Base-by-base conservation (phyloP, 2,797 vertebrate genomes). In the Trematomus bernacchii region DNA sequence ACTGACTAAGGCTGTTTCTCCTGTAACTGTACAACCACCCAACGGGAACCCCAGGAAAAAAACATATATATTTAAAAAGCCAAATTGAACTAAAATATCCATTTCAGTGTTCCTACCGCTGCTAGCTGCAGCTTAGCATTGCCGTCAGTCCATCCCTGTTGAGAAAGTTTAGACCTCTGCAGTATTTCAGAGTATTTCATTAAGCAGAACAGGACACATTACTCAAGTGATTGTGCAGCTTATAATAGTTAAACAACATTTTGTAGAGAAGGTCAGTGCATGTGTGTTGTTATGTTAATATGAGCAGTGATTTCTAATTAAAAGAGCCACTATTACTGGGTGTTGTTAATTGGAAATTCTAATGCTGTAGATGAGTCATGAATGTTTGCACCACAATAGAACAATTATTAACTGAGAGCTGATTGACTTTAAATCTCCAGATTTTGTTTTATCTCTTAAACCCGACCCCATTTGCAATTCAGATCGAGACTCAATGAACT, bases 291-390 rank as follows among this genome's bases (percentile, higher is more conserved):
- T 51, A 52, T 73, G 27, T 48, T 55, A 44, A 48, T 10, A 50
- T 23, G 50, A 84, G 44, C 12, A 19, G 11, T 47, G 57, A 57
- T 67, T 66, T 76, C 53, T 73, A 73, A 80, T 83, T 80, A 73
- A 74, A 77, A 61, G 27, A 47, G 48, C 64, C 27, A 53, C 61
- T 73, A 62, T 67, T 74, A 73, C 47, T 66, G 23, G 60, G 16
- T 69, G 60, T 44, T 70, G 53, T 61, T 79, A 72, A 88, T 68
- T 82, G 47, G 68, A 80, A 80, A 72, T 65, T 73, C 18, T 53
- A 27, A 59, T 30, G 51, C 69, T 55, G 33, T 53, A 46, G 71
- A 61, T 68, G 51, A 69, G 23, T 78, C 63, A n/a, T 63, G 51
- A 69, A 69, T 57, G 71, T 51, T 70, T 70, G 16, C 33, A 63